These are phyloP conservation scores for Sebastes kiyomatsui DNA, from an alignment of 2,797 vertebrate genomes.

Conservation along the genomic window DNA sequence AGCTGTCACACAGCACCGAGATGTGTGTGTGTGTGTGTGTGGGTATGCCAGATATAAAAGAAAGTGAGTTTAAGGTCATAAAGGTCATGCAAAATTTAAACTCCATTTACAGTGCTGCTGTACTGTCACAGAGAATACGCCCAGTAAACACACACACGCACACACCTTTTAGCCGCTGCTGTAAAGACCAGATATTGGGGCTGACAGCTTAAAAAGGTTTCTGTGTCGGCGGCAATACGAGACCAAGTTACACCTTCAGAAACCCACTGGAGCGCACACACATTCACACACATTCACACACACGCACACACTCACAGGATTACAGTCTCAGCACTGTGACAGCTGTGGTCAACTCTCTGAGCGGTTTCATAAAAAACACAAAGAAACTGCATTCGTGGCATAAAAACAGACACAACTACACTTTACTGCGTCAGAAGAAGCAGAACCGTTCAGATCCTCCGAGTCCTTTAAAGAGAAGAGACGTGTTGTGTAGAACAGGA, in stretches of 20 bases:
- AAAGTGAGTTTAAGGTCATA: constrained; percentile 42
- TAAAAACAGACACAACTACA: background rate
- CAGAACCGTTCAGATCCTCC: background rate
- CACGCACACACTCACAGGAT: background rate
- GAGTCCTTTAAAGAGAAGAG: background rate
- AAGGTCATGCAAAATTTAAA: constrained; percentile 60
- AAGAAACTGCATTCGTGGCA: background rate
- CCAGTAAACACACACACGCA: constrained; percentile 15
- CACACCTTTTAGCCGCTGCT: constrained; percentile 24
- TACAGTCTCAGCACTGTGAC: constrained; percentile 42
- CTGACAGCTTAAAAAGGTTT: constrained; percentile 74
- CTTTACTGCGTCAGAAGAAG: background rate
- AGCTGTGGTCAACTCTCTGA: constrained; percentile 58
- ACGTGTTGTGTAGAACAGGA: background rate
- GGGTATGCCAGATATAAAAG: background rate
- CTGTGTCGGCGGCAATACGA: constrained; percentile 29
- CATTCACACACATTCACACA: constrained; percentile 4
- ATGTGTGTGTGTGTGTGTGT: background rate
- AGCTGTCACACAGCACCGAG: too few species aligned
- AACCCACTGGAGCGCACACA: constrained; percentile 18
- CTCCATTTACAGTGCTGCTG: constrained; percentile 51
- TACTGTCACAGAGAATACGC: constrained; percentile 38
- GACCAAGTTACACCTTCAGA: constrained; percentile 50
- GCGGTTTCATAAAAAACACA: constrained; percentile 7
- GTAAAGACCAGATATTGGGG: constrained; percentile 54